Evolutionary conservation across 2,888 invertebrate genomes (phyloP), one percentile per base, ranked within the genome.

Genomic region (Cantharis rustica): DNA sequence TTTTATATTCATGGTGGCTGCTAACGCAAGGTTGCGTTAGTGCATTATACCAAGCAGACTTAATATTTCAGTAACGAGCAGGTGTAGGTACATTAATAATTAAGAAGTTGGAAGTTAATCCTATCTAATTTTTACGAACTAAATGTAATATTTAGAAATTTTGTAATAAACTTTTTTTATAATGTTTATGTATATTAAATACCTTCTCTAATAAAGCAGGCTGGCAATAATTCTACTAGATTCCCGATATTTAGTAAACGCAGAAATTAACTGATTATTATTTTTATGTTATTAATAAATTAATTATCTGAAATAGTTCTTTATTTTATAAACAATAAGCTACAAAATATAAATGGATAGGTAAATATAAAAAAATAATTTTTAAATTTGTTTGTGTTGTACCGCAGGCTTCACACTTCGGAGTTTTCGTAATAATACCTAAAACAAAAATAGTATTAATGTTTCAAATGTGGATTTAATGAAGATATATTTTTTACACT

Each of bases 341-440:
- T 47, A 47, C 47, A 47, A n/a, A 31, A 31, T 13, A n/a, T 47
- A 47, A 47, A n/a, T n/a, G n/a, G n/a, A n/a, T 1, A 7, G 47
- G 47, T 47, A 47, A n/a, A 47, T 47, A 47, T 47, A 47, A 47
- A 47, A 47, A 27, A 27, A 47, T n/a, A n/a, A 47, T 47, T 47
- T 47, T 47, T n/a, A 47, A 47, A 47, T 47, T 47, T 47, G n/a
- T 47, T 47, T 47, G 7, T 47, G 47, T 47, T 47, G 47, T 20
- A 66, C 83, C 74, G 81, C 82, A 9, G 84, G 82, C 75, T 84
- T 84, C 13, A 82, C 81, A 2, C 79, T 75, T 79, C 83, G 83
- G 27, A 84, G 84, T 80, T 83, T 83, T 76, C 82, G 81, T 63
- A 83, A 72, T 69, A 84, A 78, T 47, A 83, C 77, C 84, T 84